Conservation (phyloP, 2,888 invertebrate species). For the Ochropleura leucogaster region DNA sequence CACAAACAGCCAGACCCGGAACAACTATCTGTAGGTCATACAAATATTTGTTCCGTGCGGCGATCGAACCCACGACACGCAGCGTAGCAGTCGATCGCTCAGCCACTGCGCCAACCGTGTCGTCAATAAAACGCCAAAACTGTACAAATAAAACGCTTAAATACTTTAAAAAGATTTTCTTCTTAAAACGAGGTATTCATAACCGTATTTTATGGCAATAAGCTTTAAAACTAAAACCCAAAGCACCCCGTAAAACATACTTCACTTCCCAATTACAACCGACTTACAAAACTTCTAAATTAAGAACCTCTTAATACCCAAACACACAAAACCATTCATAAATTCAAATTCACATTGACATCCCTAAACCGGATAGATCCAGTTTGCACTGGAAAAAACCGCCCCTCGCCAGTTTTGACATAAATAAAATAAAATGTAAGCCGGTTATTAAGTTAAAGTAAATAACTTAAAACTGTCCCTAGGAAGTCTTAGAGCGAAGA, state of each 20-base stretch:
- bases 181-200: neutral
- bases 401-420: constrained; percentile 63
- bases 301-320: constrained; percentile 55
- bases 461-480: constrained; percentile 74
- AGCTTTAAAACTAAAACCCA: neutral
- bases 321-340: constrained; percentile 59
- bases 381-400: constrained; percentile 66
- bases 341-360: constrained; percentile 67
- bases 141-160: neutral
- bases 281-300: constrained; percentile 56
- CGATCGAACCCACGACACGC: too few relatives aligned
- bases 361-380: constrained; percentile 65
- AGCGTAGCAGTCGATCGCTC: too few relatives aligned
- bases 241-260: constrained; percentile 18
- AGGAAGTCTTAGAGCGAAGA: constrained; percentile 63
- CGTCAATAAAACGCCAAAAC: neutral
- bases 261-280: constrained; percentile 42
- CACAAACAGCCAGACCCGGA: too few relatives aligned
- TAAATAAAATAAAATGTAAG: constrained; percentile 74
- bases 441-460: constrained; percentile 76
- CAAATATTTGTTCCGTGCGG: too few relatives aligned
- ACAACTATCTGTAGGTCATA: too few relatives aligned
- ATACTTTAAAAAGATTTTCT: neutral
- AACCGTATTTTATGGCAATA: neutral
- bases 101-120: too few relatives aligned